These are phyloP conservation scores for Cyphomyrus discorhynchus DNA, from an alignment of 2,113 vertebrate genomes.

Conservation along the genomic window DNA sequence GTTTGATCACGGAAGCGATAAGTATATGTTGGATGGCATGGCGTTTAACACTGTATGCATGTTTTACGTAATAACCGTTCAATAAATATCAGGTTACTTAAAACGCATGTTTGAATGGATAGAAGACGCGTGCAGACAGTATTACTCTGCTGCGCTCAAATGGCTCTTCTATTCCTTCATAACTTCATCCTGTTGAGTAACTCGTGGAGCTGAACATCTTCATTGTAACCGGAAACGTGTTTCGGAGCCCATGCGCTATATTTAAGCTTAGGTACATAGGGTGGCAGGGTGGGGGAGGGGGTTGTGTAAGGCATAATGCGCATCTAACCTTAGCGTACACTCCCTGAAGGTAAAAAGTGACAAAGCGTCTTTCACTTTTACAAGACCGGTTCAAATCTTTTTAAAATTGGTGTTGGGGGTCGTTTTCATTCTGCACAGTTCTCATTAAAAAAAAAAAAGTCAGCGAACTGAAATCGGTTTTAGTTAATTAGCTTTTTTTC, in stretches of 20 bases:
- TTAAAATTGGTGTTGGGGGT: background rate
- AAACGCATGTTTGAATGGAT: background rate
- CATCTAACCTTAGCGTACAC: background rate
- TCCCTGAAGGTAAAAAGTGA: background rate
- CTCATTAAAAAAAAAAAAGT: background rate
- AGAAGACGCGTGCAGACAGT: background rate
- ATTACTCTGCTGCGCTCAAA: background rate
- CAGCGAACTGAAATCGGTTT: background rate
- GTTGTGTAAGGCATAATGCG: background rate
- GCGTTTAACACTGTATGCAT: background rate
- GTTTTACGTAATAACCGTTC: background rate
- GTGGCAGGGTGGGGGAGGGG: background rate
- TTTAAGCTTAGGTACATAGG: background rate
- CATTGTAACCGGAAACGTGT: background rate
- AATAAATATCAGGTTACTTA: background rate
- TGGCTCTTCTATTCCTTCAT: background rate
- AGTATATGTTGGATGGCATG: background rate
- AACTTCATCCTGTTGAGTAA: background rate
- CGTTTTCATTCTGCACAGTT: background rate
- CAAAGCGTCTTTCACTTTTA: background rate
- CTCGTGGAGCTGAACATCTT: background rate
- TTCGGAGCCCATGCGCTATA: background rate
- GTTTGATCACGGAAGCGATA: background rate
- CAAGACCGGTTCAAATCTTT: background rate
- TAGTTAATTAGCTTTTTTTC: background rate